Base-by-base conservation (phyloP, 2,113 vertebrate genomes). In the Eretmochelys imbricata region DNA sequence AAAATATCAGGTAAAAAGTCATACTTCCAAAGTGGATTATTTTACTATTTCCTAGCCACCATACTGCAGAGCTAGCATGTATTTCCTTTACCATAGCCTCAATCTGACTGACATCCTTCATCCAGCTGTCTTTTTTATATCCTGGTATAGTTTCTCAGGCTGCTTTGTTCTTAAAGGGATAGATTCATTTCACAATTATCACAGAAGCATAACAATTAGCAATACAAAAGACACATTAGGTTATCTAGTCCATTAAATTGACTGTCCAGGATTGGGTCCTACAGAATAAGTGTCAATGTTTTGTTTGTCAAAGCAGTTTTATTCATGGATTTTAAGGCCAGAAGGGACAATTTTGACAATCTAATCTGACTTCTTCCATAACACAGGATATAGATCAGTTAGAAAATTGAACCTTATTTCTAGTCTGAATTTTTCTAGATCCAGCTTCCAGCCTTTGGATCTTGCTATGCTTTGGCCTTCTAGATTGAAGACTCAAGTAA, bases 361-460 rank as follows among this genome's bases (percentile, higher is more conserved):
- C 11, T 1, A 0, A 19, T 22, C 0, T 8, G 6, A 82, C 3
- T 1, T 17, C 29, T 38, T 55, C 1, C 0, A 17, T 24, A 79
- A 84, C 38, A 84, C 1, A 59, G 4, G 11, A 22, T 38, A 35
- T 35, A 54, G 9, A 31, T 38, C 13, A 65, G 11, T 8, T n/a
- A 16, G 1, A 29, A 76, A 24, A 46, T 25, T 12, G 10, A 46
- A 76, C 11, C 38, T 76, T 42, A 76, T 13, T 46, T 46, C 38
- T 25, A 46, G 38, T 76, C 22, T 76, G 42, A 69, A 19, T 69
- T 25, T 27, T 5, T 76, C 72, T 46, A 76, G 10, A 10, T 46
- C 10, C 42, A 76, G 38, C 9, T 25, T 11, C 24, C 20, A 76
- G 22, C 24, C 24, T 76, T 69, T n/a, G 35, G 62, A n/a, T 19